A percentile compares a stretch with the other conserved stretches of the same genome.
Evolutionary conservation across 1,140 invertebrate genomes (phyloP).

Genomic region (Bombus waltoni): DNA sequence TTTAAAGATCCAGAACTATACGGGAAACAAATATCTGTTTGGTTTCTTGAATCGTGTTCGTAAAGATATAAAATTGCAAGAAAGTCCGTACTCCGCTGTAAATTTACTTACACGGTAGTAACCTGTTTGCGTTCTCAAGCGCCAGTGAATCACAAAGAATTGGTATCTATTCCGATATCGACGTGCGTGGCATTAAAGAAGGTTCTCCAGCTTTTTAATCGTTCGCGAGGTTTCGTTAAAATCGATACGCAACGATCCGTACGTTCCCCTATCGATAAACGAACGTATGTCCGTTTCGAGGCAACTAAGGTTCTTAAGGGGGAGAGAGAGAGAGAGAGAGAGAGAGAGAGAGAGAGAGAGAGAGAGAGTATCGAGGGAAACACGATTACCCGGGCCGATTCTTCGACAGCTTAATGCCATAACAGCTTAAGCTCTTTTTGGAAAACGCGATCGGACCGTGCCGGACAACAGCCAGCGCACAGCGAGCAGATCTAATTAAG

Average conservation of each 20-base stretch:
- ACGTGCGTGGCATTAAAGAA: no score
- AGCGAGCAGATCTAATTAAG: conserved; percentile 69
- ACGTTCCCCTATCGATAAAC: not conserved
- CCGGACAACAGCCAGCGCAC: not conserved
- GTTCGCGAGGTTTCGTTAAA: not conserved
- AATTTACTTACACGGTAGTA: no score
- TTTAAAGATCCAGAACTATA: no score
- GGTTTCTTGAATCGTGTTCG: no score
- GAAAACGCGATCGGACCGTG: conserved; percentile 57
- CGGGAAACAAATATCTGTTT: no score
- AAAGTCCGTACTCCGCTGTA: no score
- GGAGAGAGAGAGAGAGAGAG: not conserved
- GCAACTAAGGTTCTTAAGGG: not conserved
- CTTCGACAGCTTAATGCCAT: conserved; percentile 22
- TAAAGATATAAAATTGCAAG: no score
- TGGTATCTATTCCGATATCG: no score
- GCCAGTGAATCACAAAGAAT: no score
- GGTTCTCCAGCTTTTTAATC: no score
- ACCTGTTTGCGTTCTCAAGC: no score
- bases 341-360: conserved; percentile 1
- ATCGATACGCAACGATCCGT: not conserved
- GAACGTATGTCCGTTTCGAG: not conserved
- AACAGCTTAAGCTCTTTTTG: conserved; percentile 60
- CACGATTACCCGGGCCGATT: conserved; percentile 37
- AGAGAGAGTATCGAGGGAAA: conserved; percentile 8